Conservation (phyloP, 2,113 vertebrate species). For the Tangachromis dhanisi region DNA sequence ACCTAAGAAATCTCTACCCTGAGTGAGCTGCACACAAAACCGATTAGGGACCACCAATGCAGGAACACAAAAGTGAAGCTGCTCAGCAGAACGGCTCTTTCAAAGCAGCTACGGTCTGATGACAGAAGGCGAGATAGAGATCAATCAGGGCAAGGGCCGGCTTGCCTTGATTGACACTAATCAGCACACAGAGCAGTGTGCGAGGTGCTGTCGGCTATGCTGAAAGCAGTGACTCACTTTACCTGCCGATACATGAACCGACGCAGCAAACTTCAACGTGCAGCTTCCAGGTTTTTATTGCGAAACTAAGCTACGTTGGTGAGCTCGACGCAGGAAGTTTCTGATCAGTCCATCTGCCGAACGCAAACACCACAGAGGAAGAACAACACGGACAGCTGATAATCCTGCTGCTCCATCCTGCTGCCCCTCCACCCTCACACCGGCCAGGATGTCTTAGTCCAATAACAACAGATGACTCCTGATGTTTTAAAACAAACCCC, state of each 20-base stretch:
- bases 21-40: background rate
- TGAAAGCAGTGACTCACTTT: background rate
- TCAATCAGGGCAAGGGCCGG: background rate
- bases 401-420: background rate
- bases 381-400: background rate
- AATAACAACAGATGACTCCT: background rate
- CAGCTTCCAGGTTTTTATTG: background rate
- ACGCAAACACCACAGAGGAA: background rate
- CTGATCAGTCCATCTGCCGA: background rate
- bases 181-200: background rate
- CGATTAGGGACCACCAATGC: background rate
- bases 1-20: background rate
- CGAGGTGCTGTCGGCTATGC: background rate
- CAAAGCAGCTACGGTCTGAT: background rate
- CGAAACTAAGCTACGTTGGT: fast-evolving
- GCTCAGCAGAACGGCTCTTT: background rate
- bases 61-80: background rate
- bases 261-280: background rate
- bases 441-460: background rate
- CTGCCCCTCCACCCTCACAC: background rate
- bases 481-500: background rate
- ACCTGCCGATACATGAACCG: background rate
- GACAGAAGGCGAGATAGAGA: background rate
- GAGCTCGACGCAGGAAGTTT: background rate
- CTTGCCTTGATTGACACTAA: background rate